Percentiles rank a stretch among this genome's conserved stretches.
Evolutionary conservation across 2,113 vertebrate species (phyloP).

Genomic region (Tichodroma muraria): DNA sequence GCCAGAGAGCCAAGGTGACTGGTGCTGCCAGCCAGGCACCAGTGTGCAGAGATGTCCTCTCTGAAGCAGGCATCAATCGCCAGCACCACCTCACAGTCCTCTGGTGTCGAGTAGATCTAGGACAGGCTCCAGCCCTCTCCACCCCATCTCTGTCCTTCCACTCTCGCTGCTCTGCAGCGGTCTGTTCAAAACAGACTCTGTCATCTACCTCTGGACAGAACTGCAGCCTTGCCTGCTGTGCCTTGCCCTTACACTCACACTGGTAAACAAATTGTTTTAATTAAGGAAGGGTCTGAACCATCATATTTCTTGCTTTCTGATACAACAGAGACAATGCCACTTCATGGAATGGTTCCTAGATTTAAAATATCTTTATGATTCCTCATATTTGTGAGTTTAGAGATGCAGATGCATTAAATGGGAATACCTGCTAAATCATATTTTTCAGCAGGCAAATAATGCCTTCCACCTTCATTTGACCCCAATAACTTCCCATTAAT

Average conservation of each 20-base stretch:
- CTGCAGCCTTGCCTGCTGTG: background rate
- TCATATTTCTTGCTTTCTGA: background rate
- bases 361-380: background rate
- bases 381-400: background rate
- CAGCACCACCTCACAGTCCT: background rate
- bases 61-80: background rate
- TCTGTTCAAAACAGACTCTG: background rate
- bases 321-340: background rate
- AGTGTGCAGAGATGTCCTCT: background rate
- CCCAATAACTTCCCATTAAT: background rate
- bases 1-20: background rate
- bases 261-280: background rate
- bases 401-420: background rate
- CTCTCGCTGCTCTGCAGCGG: background rate
- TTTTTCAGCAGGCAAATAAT: background rate
- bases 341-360: background rate
- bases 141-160: background rate
- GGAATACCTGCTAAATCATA: background rate
- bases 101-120: background rate
- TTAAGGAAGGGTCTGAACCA: background rate
- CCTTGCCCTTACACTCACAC: background rate
- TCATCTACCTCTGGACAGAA: background rate
- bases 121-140: rapidly evolving
- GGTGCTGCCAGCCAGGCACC: background rate
- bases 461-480: background rate